Evolutionary conservation across 2,797 vertebrate genomes (phyloP).

Genomic region (Danio kyathit): DNA sequence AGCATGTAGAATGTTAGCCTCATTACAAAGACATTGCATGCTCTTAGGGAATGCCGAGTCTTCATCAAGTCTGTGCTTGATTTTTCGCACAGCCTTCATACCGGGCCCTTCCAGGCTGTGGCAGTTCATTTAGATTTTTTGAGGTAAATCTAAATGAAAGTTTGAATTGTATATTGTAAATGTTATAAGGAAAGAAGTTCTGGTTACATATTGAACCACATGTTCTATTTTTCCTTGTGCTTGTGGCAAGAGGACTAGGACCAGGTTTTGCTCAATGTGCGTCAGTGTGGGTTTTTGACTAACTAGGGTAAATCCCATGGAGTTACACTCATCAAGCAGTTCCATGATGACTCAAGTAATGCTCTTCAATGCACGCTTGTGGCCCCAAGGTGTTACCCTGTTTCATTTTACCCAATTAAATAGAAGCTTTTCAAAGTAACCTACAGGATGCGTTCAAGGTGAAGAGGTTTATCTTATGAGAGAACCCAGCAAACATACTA

Average conservation of each 20-base stretch:
- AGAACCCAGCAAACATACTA: background rate
- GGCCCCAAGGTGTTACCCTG: background rate
- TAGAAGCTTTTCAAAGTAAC: background rate
- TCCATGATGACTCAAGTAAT: conserved; percentile 8
- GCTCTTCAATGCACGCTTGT: background rate
- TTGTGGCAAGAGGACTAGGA: background rate
- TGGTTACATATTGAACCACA: background rate
- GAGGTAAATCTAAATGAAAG: background rate
- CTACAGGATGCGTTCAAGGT: background rate
- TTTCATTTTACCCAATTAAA: background rate
- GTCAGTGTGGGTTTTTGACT: conserved; percentile 14
- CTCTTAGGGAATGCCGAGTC: conserved; percentile 4
- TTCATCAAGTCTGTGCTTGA: conserved; percentile 17
- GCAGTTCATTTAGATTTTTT: background rate
- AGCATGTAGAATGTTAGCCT: conserved; percentile 3
- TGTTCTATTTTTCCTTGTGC: background rate
- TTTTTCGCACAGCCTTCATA: background rate
- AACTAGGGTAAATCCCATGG: conserved; percentile 4
- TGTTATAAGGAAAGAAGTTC: background rate
- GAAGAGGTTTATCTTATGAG: background rate
- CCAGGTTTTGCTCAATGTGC: background rate
- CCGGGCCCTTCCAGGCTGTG: background rate
- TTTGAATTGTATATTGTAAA: background rate
- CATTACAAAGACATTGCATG: background rate
- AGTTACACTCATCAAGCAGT: background rate